Conservation (phyloP, 2,113 vertebrate genomes). For the Mustelus asterias region DNA sequence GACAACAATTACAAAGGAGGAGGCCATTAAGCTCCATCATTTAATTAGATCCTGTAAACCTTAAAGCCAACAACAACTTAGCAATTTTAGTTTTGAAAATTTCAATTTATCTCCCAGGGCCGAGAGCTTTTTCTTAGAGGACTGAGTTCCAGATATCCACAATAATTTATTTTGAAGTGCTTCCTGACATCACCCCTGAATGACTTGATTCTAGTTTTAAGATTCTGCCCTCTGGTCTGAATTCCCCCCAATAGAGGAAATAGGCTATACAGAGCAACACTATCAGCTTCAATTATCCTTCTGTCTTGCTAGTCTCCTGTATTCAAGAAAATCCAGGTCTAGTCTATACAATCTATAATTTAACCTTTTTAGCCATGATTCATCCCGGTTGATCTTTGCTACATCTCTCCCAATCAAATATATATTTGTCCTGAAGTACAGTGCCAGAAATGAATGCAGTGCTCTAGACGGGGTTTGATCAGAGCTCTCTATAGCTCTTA, state of each 20-base stretch:
- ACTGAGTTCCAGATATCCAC: background rate
- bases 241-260: background rate
- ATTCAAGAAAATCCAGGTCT: background rate
- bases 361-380: background rate
- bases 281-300: background rate
- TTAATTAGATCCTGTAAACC: background rate
- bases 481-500: background rate
- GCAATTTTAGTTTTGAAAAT: background rate
- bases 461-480: background rate
- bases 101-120: background rate
- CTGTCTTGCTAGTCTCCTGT: background rate
- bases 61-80: background rate
- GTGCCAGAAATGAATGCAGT: background rate
- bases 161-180: background rate
- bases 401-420: background rate
- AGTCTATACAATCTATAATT: background rate
- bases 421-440: background rate
- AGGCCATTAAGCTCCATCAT: background rate
- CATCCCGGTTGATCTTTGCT: background rate
- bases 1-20: background rate
- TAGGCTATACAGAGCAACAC: background rate
- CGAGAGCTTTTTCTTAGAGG: background rate
- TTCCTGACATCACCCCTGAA: background rate
- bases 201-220: background rate
- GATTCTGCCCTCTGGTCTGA: background rate